A percentile compares a stretch with the other conserved stretches of the same genome.
Evolutionary conservation across 2,113 vertebrate species (phyloP).

Genomic region (Tylochromis polylepis): DNA sequence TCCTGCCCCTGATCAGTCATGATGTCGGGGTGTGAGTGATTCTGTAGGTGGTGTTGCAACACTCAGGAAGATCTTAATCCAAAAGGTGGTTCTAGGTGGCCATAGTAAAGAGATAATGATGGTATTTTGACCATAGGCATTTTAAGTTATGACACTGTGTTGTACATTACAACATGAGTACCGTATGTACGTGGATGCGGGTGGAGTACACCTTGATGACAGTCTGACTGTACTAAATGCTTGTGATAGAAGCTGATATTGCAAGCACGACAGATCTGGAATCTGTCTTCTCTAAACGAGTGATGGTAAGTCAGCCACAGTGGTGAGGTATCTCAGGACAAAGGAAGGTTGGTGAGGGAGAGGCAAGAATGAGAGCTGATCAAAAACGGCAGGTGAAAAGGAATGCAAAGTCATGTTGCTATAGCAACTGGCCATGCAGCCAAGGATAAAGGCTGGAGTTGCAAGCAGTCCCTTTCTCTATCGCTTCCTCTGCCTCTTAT

Average conservation of each 20-base stretch:
- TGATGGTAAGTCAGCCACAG: slow-evolving; percentile 18
- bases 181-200: background rate
- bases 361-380: slow-evolving; percentile 59
- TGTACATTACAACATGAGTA: background rate
- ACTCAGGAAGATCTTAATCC: background rate
- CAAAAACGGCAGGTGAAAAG: slow-evolving; percentile 74
- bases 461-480: slow-evolving; percentile 32
- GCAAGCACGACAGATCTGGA: background rate
- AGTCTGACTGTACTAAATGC: slow-evolving; percentile 1
- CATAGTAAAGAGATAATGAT: background rate
- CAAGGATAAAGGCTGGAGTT: slow-evolving; percentile 57
- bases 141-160: background rate
- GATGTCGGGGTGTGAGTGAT: background rate
- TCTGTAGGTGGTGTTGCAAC: background rate
- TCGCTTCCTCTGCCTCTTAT: background rate
- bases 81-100: background rate
- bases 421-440: slow-evolving; percentile 73
- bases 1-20: slow-evolving; percentile 21
- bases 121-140: background rate
- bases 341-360: slow-evolving; percentile 33
- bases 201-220: background rate
- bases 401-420: slow-evolving; percentile 74
- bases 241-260: background rate
- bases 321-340: slow-evolving; percentile 46
- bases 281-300: background rate